Percentiles rank a stretch among this genome's conserved stretches.
These are phyloP conservation scores for Apis laboriosa DNA, from an alignment of 1,140 invertebrate genomes.

Conservation along the genomic window DNA sequence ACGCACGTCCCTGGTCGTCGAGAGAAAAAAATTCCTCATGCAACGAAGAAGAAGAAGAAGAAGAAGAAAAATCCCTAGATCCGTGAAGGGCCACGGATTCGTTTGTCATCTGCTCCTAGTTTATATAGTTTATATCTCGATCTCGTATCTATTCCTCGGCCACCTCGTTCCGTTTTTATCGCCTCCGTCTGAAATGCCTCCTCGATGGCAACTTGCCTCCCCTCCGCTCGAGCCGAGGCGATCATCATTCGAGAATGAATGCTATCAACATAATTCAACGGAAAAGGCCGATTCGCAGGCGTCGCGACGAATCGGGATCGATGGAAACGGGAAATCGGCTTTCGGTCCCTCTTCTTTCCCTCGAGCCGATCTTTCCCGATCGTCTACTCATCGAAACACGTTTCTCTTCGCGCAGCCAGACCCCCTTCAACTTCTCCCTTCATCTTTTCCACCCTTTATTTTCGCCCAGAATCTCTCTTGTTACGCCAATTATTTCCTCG, in stretches of 20 bases:
- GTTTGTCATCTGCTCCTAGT: not conserved
- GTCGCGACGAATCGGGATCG: slow-evolving; percentile 53
- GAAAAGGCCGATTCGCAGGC: slow-evolving; percentile 51
- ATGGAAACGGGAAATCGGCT: slow-evolving; percentile 53
- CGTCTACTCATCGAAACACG: slow-evolving; percentile 51
- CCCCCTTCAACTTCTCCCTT: not conserved
- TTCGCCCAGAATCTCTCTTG: not conserved
- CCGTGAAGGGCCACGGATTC: not conserved
- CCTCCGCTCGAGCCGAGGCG: slow-evolving; percentile 37
- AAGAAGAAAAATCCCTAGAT: too few relatives aligned
- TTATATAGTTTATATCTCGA: slow-evolving; percentile 52
- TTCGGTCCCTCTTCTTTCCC: slow-evolving; percentile 29
- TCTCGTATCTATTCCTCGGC: slow-evolving; percentile 52
- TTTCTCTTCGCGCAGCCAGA: slow-evolving; percentile 51
- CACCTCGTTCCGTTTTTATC: slow-evolving; percentile 47
- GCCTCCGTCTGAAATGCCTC: slow-evolving; percentile 20
- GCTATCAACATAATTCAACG: slow-evolving; percentile 57
- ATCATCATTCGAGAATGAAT: slow-evolving; percentile 49
- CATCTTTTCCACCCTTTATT: not conserved
- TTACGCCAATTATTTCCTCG: too few relatives aligned
- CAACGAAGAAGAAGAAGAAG: too few relatives aligned
- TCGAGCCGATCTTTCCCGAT: slow-evolving; percentile 42
- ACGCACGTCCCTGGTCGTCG: too few relatives aligned
- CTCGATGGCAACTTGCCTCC: slow-evolving; percentile 47
- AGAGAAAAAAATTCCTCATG: too few relatives aligned